Evolutionary conservation across 2,888 invertebrate species (phyloP), one percentile per base, ranked within the genome.

Genomic region (Camptogramma bilineatum): DNA sequence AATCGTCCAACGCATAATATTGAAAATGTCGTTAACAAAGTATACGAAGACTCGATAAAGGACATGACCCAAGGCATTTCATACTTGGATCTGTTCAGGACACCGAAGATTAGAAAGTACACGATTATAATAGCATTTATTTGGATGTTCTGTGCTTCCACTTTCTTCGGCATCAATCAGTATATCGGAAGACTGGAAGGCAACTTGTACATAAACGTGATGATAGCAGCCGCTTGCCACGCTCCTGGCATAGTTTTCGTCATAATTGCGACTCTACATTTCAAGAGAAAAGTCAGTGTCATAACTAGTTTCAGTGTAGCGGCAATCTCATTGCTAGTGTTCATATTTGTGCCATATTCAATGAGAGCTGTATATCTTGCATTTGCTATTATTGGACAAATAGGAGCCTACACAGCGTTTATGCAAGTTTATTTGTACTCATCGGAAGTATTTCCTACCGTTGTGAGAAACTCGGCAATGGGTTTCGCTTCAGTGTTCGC

Each of bases 81-180:
- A 77, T 81, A 77, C 42, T 0, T 94, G 0, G 96, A 96, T 81
- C 85, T 97, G 21, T 94, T 97, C 64, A 94, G 94, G 61, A 96
- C 96, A 0, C 95, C 95, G 0, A 95, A 95, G 78, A 93, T 97
- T 81, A 91, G 96, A 66, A 75, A 90, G 13, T 96, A 96, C 78
- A 95, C 96, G 0, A 79, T 96, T 1, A 94, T 95, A 52, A 95
- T 95, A 73, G 94, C 95, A 64, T 95, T 95, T 66, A 94, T 96
- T 72, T 97, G 97, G 98, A 89, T 96, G 67, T 96, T 96, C 4
- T 96, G 96, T 61, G 96, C 97, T 4, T 94, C 97, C 82, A 96
- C 96, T 53, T 97, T 96, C 84, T 98, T 97, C 76, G 97, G 97
- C 0, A 93, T 97, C 44, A 96, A 96, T 19, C 96, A 97, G 79